Evolutionary conservation across 1,140 invertebrate genomes (phyloP).

Genomic region (Drosophila saltans): DNA sequence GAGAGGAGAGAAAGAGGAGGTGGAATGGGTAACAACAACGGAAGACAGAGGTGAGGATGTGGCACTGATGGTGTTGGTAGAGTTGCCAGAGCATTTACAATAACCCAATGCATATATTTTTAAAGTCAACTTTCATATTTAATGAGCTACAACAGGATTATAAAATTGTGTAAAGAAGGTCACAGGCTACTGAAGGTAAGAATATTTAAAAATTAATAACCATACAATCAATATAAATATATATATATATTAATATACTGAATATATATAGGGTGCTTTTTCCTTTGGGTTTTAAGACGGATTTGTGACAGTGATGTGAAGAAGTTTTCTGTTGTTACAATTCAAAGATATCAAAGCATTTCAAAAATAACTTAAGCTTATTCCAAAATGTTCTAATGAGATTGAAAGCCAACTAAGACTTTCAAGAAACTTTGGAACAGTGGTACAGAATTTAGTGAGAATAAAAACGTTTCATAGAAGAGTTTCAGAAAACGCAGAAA

Average conservation of each 20-base stretch:
- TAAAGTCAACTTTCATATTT: conserved; percentile 13
- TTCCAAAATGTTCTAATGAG: too few species aligned
- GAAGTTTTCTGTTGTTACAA: too few species aligned
- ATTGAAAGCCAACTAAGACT: too few species aligned
- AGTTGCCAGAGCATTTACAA: background rate
- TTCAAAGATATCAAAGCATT: too few species aligned
- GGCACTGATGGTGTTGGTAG: background rate
- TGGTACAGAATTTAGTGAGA: too few species aligned
- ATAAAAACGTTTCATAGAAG: too few species aligned
- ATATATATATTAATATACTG: background rate
- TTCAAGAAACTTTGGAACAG: too few species aligned
- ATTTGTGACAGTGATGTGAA: too few species aligned
- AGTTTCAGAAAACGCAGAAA: too few species aligned
- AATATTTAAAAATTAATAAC: conserved; percentile 3
- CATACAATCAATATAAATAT: background rate
- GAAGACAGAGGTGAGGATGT: conserved; percentile 9
- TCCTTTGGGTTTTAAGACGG: too few species aligned
- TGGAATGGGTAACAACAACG: background rate
- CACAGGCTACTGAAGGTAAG: background rate
- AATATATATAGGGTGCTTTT: too few species aligned
- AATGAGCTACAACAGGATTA: background rate
- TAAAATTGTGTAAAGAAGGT: conserved; percentile 5
- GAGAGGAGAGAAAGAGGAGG: background rate
- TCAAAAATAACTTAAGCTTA: too few species aligned
- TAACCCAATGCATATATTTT: background rate